A percentile compares a stretch with the other conserved stretches of the same genome.
These are phyloP conservation scores for Thalassaphorura encarpata DNA, from an alignment of 1,140 invertebrate species.

Conservation along the genomic window DNA sequence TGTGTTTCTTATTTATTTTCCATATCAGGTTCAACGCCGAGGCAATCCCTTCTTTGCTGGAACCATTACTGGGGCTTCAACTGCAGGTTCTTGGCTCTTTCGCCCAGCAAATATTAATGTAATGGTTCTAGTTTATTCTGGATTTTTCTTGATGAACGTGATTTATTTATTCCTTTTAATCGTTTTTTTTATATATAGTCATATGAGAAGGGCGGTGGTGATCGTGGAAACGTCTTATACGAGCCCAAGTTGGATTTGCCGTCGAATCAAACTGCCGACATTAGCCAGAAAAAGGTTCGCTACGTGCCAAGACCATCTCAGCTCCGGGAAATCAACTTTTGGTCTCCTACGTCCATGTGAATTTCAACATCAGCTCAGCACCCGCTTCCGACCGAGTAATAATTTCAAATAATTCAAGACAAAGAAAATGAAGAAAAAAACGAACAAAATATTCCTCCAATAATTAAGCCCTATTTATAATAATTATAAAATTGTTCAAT, in stretches of 20 bases:
- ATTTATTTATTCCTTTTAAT: not conserved
- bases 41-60: constrained; percentile 29
- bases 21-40: not conserved
- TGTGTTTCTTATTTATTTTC: not conserved
- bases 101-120: constrained; percentile 12
- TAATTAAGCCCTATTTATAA: too few relatives aligned
- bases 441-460: too few relatives aligned
- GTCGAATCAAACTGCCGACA: constrained; percentile 1
- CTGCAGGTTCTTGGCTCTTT: constrained; percentile 21
- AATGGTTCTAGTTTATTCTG: constrained; percentile 1
- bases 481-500: too few relatives aligned
- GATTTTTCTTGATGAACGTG: not conserved
- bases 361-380: too few relatives aligned
- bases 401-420: too few relatives aligned
- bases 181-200: not conserved
- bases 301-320: constrained; percentile 47
- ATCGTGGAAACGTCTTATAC: constrained; percentile 13
- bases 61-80: not conserved
- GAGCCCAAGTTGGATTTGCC: constrained; percentile 24
- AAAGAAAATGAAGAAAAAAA: too few relatives aligned
- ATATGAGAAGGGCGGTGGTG: not conserved
- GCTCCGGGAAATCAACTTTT: constrained; percentile 69
- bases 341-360: constrained; percentile 72
- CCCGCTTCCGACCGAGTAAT: too few relatives aligned
- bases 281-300: constrained; percentile 17